Percentiles rank a stretch among this genome's conserved stretches.
phyloP scores from a whole-genome alignment of 2,113 vertebrate species.

The Panthera uncia region DNA sequence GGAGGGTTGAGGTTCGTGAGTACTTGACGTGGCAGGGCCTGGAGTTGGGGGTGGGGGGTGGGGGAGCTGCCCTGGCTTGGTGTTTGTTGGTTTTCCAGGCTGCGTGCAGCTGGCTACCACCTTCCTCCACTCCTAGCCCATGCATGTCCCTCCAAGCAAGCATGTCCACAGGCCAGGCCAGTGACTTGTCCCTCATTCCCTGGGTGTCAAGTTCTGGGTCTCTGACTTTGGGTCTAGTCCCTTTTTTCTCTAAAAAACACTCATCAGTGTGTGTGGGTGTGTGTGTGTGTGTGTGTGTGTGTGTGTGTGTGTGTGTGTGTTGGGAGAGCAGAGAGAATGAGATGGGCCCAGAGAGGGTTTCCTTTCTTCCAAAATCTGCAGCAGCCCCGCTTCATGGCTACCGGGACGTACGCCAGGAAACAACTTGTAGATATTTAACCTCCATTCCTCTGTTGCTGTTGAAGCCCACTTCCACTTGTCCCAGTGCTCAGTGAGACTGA shows the following conservation, averaged over 20 bases:
- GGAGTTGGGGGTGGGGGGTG: not conserved
- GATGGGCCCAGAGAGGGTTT: not conserved
- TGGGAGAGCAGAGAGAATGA: not conserved
- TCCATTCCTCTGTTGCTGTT: not conserved
- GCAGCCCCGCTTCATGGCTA: not conserved
- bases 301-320: not conserved
- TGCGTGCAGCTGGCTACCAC: not conserved
- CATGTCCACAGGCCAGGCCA: not conserved
- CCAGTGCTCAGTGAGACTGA: slow-evolving; percentile 9
- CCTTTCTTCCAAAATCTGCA: not conserved
- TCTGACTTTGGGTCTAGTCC: not conserved
- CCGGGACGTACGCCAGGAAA: not conserved
- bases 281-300: not conserved
- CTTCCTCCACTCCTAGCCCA: not conserved
- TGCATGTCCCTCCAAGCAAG: not conserved
- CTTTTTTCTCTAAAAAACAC: slow-evolving; percentile 15
- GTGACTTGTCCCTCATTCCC: not conserved
- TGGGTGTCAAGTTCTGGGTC: not conserved
- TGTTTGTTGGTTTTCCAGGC: not conserved
- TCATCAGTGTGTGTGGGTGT: not conserved
- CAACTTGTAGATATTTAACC: not conserved
- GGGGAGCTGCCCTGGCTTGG: not conserved
- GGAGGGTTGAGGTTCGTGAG: not conserved
- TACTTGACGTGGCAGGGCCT: not conserved
- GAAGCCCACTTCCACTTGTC: slow-evolving; percentile 35